Evolutionary conservation across 1,140 invertebrate species (phyloP).

Genomic region (Scylla paramamosain): DNA sequence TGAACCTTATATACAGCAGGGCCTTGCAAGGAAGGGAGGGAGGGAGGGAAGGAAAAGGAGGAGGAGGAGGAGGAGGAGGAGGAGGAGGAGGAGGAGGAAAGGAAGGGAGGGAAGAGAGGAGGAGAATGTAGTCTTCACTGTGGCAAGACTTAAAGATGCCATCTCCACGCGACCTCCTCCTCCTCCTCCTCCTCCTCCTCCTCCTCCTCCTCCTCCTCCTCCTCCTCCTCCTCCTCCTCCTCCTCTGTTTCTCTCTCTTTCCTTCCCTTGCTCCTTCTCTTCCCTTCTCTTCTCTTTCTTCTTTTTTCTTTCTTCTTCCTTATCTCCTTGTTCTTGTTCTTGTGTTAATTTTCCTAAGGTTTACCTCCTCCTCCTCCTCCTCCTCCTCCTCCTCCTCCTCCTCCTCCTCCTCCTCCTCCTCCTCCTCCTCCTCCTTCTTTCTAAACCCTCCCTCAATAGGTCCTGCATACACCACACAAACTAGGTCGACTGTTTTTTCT

Average conservation of each 20-base stretch:
- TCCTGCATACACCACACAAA: no score
- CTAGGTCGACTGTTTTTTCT: no score
- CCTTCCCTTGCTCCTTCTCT: neutral
- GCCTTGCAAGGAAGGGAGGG: no score
- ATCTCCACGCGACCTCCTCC: neutral
- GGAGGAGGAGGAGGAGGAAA: neutral
- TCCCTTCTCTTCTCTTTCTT: neutral
- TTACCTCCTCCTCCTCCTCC: no score
- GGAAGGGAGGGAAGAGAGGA: conserved; percentile 19
- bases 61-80: neutral
- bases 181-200: conserved; percentile 34
- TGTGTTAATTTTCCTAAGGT: no score
- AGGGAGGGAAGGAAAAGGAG: neutral
- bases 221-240: neutral
- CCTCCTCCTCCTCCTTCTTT: no score
- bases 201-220: conserved; percentile 9
- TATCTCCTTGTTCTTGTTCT: neutral
- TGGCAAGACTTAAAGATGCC: no score
- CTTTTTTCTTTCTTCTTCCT: neutral
- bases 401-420: no score
- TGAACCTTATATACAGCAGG: no score
- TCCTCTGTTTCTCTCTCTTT: neutral
- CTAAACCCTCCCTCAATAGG: no score
- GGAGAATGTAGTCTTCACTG: no score
- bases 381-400: no score